Evolutionary conservation across 1,140 invertebrate species (phyloP).

Genomic region (Lordiphosa collinella): DNA sequence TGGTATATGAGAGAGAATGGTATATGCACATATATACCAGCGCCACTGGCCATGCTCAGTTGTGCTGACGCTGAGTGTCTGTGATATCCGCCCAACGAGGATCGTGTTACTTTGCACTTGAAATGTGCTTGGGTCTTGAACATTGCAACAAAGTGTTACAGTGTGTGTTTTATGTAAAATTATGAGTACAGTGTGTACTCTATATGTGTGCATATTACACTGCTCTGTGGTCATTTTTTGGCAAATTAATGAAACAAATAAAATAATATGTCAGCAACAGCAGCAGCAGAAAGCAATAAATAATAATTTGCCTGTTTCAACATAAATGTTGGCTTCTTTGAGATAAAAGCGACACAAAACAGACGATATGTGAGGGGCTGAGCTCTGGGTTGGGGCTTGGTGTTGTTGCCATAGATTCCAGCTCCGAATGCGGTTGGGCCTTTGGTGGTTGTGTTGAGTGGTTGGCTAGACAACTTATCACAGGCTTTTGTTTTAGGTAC

Average conservation of each 20-base stretch:
- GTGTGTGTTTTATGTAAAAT: no score
- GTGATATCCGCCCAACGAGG: no score
- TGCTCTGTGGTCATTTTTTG: slow-evolving; percentile 65
- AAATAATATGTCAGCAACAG: slow-evolving; percentile 75
- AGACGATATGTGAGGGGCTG: slow-evolving; percentile 1
- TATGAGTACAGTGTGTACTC: no score
- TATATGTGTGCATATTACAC: no score
- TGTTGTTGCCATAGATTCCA: slow-evolving; percentile 2
- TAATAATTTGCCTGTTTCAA: slow-evolving; percentile 78
- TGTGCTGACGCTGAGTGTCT: no score
- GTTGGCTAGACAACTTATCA: slow-evolving; percentile 43
- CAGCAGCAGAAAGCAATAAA: slow-evolving; percentile 55
- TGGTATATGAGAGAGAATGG: no score
- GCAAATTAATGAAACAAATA: slow-evolving; percentile 78
- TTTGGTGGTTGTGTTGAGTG: slow-evolving; percentile 1
- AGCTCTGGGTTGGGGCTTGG: background rate
- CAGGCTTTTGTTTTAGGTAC: slow-evolving; percentile 18
- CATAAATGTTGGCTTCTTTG: slow-evolving; percentile 71
- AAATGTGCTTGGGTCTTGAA: no score
- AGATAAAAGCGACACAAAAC: slow-evolving; percentile 27
- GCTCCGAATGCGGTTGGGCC: background rate
- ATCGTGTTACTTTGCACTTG: no score
- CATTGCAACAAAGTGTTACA: no score
- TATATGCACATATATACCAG: no score
- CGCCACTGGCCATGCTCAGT: no score